phyloP scores from a whole-genome alignment of 2,888 invertebrate genomes.

The Sphaerophoria taeniata region DNA sequence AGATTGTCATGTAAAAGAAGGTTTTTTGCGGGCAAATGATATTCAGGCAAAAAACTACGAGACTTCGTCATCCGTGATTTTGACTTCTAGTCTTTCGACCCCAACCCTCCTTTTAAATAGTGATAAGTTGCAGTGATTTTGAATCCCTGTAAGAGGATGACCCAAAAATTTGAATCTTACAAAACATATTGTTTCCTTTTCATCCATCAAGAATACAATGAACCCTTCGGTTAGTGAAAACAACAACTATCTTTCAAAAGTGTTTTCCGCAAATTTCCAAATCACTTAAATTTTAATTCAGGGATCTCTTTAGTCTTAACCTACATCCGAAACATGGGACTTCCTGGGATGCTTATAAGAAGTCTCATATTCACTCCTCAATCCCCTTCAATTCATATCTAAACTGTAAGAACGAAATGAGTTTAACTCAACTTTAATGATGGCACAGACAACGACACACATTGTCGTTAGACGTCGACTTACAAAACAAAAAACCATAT shows the following conservation, averaged over 20 bases:
- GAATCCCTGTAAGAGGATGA: no score
- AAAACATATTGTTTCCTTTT: neutral
- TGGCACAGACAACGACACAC: neutral
- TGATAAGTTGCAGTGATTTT: no score
- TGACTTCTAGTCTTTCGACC: no score
- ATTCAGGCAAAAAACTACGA: no score
- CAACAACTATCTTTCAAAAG: constrained; percentile 29
- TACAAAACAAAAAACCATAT: constrained; percentile 29
- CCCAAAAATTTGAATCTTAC: no score
- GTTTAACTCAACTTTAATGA: constrained; percentile 1
- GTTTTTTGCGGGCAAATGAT: no score
- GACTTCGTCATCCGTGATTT: no score
- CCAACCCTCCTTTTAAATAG: no score
- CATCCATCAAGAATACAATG: neutral
- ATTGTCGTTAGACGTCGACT: neutral
- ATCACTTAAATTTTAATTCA: constrained; percentile 44
- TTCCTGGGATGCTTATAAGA: constrained; percentile 9
- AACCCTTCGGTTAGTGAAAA: neutral
- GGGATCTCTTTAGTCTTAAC: constrained; percentile 28
- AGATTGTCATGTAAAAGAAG: no score
- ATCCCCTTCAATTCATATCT: neutral
- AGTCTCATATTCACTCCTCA: neutral
- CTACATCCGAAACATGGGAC: constrained; percentile 20
- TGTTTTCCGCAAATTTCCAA: constrained; percentile 9
- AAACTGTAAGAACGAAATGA: neutral